Base-by-base conservation (phyloP, 64 coral and sea anemone species). In the Acropora tenuis region DNA sequence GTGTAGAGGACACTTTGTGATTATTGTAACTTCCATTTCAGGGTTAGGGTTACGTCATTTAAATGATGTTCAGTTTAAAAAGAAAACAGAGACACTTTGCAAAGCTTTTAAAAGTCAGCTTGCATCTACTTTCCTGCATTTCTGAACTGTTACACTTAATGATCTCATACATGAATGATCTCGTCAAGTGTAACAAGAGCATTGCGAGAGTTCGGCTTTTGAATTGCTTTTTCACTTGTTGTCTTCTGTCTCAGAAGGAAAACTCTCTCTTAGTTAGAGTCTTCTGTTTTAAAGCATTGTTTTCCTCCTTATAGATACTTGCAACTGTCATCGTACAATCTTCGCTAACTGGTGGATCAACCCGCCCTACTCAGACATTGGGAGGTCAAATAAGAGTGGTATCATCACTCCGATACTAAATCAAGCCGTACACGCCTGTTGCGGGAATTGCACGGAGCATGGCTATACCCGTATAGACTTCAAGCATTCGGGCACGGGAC, bases 321-420 rank as follows among this genome's bases (percentile, higher is more conserved):
- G 94, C 76, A 96, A 96, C 75, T 96, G 94, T 67, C 75, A 90
- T 50, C 67, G 43, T 48, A 86, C 87, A 8, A 50, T 96, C 47
- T 90, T 75, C 82, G 87, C 94, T 30, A 96, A 96, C 69, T 96
- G 94, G 94, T 96, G 94, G 94, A 59, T 92, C 10, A 96, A 92
- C 16, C 87, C 94, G 0, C 94, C 94, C 4, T 97, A 97, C 75
- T 83, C 94, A 50, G 95, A 97, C 55, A 91, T 60, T 58, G 80
- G 83, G 41, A 41, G 77, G 6, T 82, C 52, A 46, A 97, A 94
- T 42, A 75, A 90, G 6, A 90, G 88, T 5, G 95, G 95, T 2
- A 97, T 97, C 61, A 97, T 97, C 58, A 89, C 95, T 42, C 88
- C 88, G 42, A 89, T 97, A 20, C 65, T 97, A 47, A 89, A 87